Conservation (phyloP, 92 coral and sea anemone species). For the Nematostella vectensis region DNA sequence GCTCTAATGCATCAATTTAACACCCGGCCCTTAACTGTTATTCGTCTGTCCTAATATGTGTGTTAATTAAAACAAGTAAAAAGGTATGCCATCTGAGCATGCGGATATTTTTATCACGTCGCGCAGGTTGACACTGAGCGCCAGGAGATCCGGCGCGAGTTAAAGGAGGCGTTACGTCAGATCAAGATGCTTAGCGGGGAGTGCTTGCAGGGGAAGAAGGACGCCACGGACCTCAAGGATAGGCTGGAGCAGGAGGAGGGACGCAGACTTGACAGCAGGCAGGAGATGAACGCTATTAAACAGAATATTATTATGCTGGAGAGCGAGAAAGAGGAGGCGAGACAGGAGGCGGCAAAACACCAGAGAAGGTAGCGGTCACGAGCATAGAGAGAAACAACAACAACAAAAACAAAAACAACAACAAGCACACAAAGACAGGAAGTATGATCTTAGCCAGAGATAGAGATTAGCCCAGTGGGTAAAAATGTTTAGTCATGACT, state of each 20-base stretch:
- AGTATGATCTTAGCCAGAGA: background rate
- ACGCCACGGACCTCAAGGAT: slow-evolving; percentile 66
- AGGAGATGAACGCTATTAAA: slow-evolving; percentile 58
- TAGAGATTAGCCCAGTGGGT: too few relatives aligned
- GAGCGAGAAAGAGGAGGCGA: slow-evolving; percentile 62
- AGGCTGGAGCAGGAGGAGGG: slow-evolving; percentile 60
- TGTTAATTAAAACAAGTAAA: too few relatives aligned
- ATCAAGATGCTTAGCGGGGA: slow-evolving; percentile 71
- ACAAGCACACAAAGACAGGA: too few relatives aligned
- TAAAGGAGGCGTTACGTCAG: slow-evolving; percentile 72
- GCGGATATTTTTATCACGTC: too few relatives aligned
- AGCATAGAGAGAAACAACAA: too few relatives aligned
- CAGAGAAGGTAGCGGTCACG: slow-evolving; percentile 89
- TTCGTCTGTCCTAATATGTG: too few relatives aligned
- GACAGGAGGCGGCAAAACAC: slow-evolving; percentile 39
- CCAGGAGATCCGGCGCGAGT: slow-evolving; percentile 61
- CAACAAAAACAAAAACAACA: too few relatives aligned
- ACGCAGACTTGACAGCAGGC: slow-evolving; percentile 51
- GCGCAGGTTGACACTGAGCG: slow-evolving; percentile 49
- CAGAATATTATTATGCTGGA: slow-evolving; percentile 58
- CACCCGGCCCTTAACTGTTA: too few relatives aligned
- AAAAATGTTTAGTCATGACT: too few relatives aligned
- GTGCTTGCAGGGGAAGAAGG: slow-evolving; percentile 64
- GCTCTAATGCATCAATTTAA: too few relatives aligned
- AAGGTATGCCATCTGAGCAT: too few relatives aligned